Evolutionary conservation across 2,888 invertebrate genomes (phyloP).

Genomic region (Tupiocoris notatus): DNA sequence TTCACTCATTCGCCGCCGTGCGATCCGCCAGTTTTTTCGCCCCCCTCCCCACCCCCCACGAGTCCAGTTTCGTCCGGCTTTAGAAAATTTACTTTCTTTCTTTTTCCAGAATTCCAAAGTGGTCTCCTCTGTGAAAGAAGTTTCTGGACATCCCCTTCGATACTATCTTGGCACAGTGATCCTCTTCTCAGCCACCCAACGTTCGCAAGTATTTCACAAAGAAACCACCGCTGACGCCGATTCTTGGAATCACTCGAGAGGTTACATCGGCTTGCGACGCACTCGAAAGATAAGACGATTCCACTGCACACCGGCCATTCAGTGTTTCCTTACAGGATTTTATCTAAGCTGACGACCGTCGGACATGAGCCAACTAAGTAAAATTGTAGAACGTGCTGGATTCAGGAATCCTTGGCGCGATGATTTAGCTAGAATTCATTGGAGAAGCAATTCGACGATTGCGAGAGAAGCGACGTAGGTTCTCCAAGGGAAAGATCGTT

Average conservation of each 20-base stretch:
- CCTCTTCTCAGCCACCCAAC: slow-evolving; percentile 28
- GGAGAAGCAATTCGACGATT: no score
- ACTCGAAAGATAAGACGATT: background rate
- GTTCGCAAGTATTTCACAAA: slow-evolving; percentile 15
- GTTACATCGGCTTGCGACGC: slow-evolving; percentile 1
- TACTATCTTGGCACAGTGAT: slow-evolving; percentile 33
- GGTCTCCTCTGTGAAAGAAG: slow-evolving; percentile 9
- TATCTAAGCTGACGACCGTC: background rate
- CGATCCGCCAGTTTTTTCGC: background rate
- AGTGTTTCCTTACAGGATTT: background rate
- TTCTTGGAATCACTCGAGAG: slow-evolving; percentile 8
- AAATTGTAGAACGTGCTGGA: background rate
- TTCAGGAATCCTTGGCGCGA: no score
- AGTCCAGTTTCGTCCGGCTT: slow-evolving; percentile 9
- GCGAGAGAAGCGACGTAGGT: no score
- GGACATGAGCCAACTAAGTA: background rate
- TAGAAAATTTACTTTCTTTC: slow-evolving; percentile 31
- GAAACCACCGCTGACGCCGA: slow-evolving; percentile 8
- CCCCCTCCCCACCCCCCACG: background rate
- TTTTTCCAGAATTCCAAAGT: slow-evolving; percentile 30
- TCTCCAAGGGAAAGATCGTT: no score
- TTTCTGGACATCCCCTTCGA: slow-evolving; percentile 18
- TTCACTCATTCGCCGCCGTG: background rate
- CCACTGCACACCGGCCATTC: background rate
- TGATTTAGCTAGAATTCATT: no score